A percentile compares a stretch with the other conserved stretches of the same genome.
These are phyloP conservation scores for Nothoprocta perdicaria DNA, from an alignment of 2,113 vertebrate genomes.

Conservation along the genomic window DNA sequence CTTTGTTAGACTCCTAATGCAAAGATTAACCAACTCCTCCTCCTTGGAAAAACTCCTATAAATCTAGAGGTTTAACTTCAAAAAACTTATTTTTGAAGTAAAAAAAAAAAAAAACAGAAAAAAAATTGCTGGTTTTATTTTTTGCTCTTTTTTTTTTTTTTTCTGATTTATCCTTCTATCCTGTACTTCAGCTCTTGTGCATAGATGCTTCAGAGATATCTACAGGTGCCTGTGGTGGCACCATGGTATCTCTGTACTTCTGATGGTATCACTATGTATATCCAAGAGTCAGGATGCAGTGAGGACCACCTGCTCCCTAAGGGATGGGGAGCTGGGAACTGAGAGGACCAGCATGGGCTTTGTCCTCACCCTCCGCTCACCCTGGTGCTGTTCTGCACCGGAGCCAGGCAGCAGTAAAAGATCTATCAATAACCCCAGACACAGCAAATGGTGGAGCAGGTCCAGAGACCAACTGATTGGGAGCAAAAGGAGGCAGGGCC, in stretches of 20 bases:
- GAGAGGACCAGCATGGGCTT: not conserved
- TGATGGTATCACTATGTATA: not conserved
- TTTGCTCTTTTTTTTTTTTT: not conserved
- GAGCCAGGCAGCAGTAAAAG: no score
- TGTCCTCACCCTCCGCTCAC: no score
- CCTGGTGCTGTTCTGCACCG: not conserved
- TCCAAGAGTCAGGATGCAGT: no score
- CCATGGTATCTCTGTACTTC: fast-evolving
- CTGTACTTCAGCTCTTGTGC: not conserved
- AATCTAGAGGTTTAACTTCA: no score
- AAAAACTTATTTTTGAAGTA: not conserved
- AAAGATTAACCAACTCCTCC: not conserved
- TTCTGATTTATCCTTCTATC: not conserved
- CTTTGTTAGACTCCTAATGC: not conserved
- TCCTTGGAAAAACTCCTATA: not conserved
- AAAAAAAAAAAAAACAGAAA: not conserved
- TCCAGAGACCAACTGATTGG: no score
- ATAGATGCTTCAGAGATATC: not conserved
- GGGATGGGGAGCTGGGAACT: not conserved
- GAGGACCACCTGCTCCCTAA: not conserved
- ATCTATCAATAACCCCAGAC: no score
- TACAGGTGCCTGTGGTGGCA: not conserved
- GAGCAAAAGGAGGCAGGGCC: no score
- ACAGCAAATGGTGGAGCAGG: no score
- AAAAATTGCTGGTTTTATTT: not conserved